These are phyloP conservation scores for Hystrix cristata DNA, from an alignment of 2,113 vertebrate species.

Conservation along the genomic window DNA sequence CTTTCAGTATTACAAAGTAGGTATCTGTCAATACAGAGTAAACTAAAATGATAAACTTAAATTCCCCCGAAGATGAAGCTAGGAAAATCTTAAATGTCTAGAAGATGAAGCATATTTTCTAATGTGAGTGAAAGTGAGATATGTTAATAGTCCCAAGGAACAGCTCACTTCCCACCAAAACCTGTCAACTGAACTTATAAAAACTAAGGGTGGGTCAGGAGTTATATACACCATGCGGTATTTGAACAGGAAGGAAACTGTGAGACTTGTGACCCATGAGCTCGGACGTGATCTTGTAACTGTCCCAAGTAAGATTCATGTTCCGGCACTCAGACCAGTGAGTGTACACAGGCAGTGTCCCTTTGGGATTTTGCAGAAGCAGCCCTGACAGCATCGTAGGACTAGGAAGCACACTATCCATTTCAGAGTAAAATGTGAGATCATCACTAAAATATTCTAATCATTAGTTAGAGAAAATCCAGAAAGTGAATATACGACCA, in stretches of 20 bases:
- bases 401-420: not conserved
- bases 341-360: accelerated
- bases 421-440: not conserved
- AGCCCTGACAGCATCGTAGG: not conserved
- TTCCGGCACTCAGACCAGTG: too few relatives aligned
- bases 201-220: not conserved
- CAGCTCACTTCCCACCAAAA: not conserved
- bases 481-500: not conserved
- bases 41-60: slow-evolving; percentile 4
- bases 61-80: not conserved
- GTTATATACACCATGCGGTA: not conserved
- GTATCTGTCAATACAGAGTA: not conserved
- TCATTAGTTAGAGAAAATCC: not conserved
- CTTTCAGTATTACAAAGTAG: not conserved
- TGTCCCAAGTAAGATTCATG: not conserved
- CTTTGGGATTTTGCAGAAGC: not conserved
- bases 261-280: accelerated
- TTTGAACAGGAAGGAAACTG: not conserved
- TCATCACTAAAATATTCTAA: not conserved
- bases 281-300: too few relatives aligned
- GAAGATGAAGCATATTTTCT: not conserved
- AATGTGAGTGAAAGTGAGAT: not conserved
- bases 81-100: not conserved
- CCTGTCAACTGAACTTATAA: not conserved
- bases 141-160: not conserved